Evolutionary conservation across 2,797 vertebrate species (phyloP), one percentile per base, ranked within the genome.

Genomic region (Halcyon leucocephala): DNA sequence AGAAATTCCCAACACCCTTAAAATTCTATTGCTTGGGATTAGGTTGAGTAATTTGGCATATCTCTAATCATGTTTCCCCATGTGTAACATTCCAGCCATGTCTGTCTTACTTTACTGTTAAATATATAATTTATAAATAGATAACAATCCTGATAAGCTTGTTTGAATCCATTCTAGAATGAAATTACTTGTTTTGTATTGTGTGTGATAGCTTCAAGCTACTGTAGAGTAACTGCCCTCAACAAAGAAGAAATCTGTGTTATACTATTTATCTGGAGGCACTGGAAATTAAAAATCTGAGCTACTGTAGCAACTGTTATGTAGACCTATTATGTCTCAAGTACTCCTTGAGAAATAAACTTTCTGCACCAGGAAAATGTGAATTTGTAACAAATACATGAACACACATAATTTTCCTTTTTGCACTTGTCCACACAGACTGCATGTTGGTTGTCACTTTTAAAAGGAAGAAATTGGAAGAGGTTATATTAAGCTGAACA

Each of bases 41-140:
- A 96, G 66, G 24, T 52, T 89, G 91, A 93, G 74, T 94, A 96
- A 97, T 97, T 95, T 96, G 80, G 88, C 94, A 96, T 95, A 93
- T 95, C 82, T 97, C 62, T 96, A 95, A 92, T 95, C 41, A 3
- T 93, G 91, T 94, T 94, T 96, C 67, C 89, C 95, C 84, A 44
- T 93, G 94, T 97, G 94, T 95, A 98, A 94, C 76, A 78, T 95
- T 95, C 91, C 88, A 97, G 83, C 92, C 71, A 93, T 92, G 84
- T 97, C 93, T 97, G 73, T 96, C 97, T 97, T 93, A 52, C 90
- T 97, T 98, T 96, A 94, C 81, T 92, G 82, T 96, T 97, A 97
- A 96, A 97, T 94, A 97, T 98, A 89, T 97, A 95, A 96, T 97
- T 97, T 98, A 97, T 96, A 98, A 96, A 97, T 93, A 98, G 97